Percentiles rank a stretch among this genome's conserved stretches.
Conservation (phyloP, 2,888 invertebrate species). For the Congeria kusceri region DNA sequence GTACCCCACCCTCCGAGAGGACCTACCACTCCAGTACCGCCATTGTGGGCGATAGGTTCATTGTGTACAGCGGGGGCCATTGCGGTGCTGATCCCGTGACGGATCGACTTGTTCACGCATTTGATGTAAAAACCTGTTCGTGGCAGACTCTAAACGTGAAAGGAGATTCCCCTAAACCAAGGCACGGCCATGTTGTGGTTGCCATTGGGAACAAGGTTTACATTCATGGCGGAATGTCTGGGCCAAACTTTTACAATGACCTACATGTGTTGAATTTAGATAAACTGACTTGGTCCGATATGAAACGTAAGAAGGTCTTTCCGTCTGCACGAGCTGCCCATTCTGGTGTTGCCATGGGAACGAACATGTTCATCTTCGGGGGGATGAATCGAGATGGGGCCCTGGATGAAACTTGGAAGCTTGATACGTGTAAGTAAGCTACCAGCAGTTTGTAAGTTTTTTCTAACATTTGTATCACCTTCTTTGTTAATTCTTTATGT, state of each 20-base stretch:
- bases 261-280: slow-evolving; percentile 82
- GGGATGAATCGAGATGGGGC: slow-evolving; percentile 84
- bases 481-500: no score
- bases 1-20: slow-evolving; percentile 79
- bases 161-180: slow-evolving; percentile 83
- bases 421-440: slow-evolving; percentile 79
- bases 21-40: slow-evolving; percentile 82
- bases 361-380: slow-evolving; percentile 82
- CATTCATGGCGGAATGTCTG: slow-evolving; percentile 85
- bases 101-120: slow-evolving; percentile 82
- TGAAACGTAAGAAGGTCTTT: slow-evolving; percentile 76
- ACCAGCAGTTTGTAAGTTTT: no score
- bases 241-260: slow-evolving; percentile 83
- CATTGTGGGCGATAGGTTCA: slow-evolving; percentile 76
- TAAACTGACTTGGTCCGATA: slow-evolving; percentile 77
- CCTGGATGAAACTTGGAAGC: slow-evolving; percentile 82
- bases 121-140: slow-evolving; percentile 72
- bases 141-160: slow-evolving; percentile 80
- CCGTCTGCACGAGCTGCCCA: slow-evolving; percentile 84
- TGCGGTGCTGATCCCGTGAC: slow-evolving; percentile 82
- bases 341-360: slow-evolving; percentile 76
- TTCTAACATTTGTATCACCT: no score
- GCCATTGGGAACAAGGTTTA: slow-evolving; percentile 78
- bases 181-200: slow-evolving; percentile 84
- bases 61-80: slow-evolving; percentile 84